Percentiles rank a stretch among this genome's conserved stretches.
Evolutionary conservation across 2,113 vertebrate species (phyloP).

Genomic region (Megalops atlanticus): DNA sequence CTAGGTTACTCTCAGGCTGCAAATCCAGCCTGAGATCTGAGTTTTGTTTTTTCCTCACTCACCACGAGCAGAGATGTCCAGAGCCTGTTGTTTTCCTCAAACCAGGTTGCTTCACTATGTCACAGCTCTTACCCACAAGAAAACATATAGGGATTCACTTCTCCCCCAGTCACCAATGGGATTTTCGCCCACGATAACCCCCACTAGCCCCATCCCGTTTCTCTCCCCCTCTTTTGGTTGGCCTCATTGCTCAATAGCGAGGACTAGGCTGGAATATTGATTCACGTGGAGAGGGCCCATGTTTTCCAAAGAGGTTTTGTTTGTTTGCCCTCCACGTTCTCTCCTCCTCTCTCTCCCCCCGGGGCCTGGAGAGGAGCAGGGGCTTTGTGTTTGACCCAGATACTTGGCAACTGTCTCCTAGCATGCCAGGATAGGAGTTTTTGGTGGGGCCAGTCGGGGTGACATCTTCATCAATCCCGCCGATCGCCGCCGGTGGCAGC

Average conservation of each 20-base stretch:
- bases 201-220: slow-evolving; percentile 45
- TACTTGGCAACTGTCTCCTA: slow-evolving; percentile 52
- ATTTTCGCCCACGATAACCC: slow-evolving; percentile 51
- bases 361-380: slow-evolving; percentile 23
- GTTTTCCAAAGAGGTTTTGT: slow-evolving; percentile 61
- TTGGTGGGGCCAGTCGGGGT: slow-evolving; percentile 33
- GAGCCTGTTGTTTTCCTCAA: slow-evolving; percentile 12
- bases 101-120: slow-evolving; percentile 40
- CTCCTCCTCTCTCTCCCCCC: slow-evolving; percentile 39
- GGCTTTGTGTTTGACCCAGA: slow-evolving; percentile 69
- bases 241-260: slow-evolving; percentile 61
- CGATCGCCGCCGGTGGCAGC: neutral
- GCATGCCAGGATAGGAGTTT: slow-evolving; percentile 45
- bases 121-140: slow-evolving; percentile 14
- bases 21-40: neutral
- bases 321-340: slow-evolving; percentile 55
- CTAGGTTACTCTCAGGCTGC: neutral
- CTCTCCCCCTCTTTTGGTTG: slow-evolving; percentile 57
- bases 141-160: slow-evolving; percentile 44
- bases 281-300: slow-evolving; percentile 67
- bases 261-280: slow-evolving; percentile 67
- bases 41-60: slow-evolving; percentile 32
- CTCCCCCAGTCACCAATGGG: slow-evolving; percentile 59
- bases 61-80: slow-evolving; percentile 44
- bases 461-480: slow-evolving; percentile 4